phyloP scores from a whole-genome alignment of 2,797 vertebrate genomes.

The Spea hammondii region DNA sequence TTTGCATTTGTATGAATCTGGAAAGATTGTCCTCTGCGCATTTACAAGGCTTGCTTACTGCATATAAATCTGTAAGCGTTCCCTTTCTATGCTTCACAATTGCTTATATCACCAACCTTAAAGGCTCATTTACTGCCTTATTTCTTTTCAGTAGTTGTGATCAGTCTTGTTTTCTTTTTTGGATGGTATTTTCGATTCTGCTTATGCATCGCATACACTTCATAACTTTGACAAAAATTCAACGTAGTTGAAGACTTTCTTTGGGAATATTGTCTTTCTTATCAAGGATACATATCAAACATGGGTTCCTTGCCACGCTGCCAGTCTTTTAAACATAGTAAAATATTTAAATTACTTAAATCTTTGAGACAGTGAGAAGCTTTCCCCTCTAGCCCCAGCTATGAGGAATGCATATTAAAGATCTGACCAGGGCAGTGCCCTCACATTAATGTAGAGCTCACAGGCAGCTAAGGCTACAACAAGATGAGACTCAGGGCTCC shows the following conservation, averaged over 20 bases:
- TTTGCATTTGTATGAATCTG: not conserved
- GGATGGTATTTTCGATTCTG: too few relatives aligned
- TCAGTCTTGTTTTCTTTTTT: too few relatives aligned
- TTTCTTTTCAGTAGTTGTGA: not conserved
- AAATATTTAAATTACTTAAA: conserved; percentile 21
- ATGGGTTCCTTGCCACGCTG: not conserved
- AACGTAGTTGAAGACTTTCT: too few relatives aligned
- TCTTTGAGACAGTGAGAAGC: not conserved
- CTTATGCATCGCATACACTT: too few relatives aligned
- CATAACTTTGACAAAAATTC: too few relatives aligned
- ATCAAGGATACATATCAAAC: not conserved
- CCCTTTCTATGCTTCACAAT: not conserved
- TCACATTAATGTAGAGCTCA: too few relatives aligned
- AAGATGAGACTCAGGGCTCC: too few relatives aligned
- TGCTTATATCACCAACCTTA: not conserved
- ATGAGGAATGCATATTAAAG: too few relatives aligned
- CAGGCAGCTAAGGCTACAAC: too few relatives aligned
- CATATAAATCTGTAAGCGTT: not conserved
- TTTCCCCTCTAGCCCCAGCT: too few relatives aligned
- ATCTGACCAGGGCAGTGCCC: too few relatives aligned
- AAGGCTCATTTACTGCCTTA: not conserved
- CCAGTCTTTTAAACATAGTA: conserved; percentile 10
- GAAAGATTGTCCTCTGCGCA: not conserved
- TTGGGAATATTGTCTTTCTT: too few relatives aligned
- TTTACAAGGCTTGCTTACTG: not conserved